Evolutionary conservation across 2,113 vertebrate species (phyloP).

Genomic region (Plecturocebus donacophilus): DNA sequence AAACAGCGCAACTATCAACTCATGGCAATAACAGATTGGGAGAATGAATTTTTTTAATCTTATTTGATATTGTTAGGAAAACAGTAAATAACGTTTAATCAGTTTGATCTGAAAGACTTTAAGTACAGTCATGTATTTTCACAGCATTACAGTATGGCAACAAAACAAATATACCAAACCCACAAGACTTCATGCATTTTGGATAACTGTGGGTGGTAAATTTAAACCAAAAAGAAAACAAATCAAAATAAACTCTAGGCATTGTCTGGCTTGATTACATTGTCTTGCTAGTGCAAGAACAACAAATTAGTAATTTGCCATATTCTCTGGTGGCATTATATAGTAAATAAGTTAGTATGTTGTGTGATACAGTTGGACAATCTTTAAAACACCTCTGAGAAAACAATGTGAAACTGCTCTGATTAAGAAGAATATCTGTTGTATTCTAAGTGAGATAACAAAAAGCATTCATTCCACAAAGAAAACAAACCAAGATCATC

Average conservation of each 20-base stretch:
- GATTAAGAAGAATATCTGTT: neutral
- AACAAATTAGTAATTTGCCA: neutral
- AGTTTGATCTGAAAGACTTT: neutral
- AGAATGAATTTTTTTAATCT: neutral
- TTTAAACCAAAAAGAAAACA: constrained; percentile 30
- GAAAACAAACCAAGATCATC: neutral
- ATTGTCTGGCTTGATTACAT: neutral
- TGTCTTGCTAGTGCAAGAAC: neutral
- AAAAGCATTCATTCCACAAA: neutral
- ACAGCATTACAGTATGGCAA: neutral
- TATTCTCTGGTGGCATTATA: neutral
- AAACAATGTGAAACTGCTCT: neutral
- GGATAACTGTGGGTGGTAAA: constrained; percentile 35
- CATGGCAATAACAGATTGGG: neutral
- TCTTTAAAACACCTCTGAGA: neutral
- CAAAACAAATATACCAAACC: constrained; percentile 3
- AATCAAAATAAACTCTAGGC: constrained; percentile 36
- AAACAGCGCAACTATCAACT: constrained; percentile 76
- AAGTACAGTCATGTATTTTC: neutral
- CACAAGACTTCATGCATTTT: neutral
- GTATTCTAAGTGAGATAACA: neutral
- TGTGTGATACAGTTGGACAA: neutral
- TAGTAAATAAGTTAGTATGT: neutral
- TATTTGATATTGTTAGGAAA: neutral
- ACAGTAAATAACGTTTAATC: neutral